phyloP scores from a whole-genome alignment of 2,113 vertebrate genomes.

The Bettongia penicillata region DNA sequence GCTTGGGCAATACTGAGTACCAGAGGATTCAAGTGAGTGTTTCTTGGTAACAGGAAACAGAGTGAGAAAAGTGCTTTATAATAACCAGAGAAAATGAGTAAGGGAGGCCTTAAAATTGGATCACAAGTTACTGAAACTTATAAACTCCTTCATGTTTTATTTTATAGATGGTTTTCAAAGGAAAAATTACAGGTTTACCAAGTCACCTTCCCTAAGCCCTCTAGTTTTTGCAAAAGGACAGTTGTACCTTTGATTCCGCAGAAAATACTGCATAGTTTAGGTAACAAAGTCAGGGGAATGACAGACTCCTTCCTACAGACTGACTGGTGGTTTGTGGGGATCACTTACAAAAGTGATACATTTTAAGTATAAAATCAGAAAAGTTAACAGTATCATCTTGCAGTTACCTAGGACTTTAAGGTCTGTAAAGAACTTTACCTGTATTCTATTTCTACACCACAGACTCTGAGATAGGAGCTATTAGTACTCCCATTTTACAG shows the following conservation, averaged over 20 bases:
- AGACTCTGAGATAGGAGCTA: background rate
- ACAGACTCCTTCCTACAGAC: background rate
- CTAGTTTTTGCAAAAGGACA: background rate
- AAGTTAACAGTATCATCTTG: background rate
- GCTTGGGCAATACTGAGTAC: slow-evolving; percentile 22
- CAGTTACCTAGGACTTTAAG: background rate
- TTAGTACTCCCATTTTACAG: background rate
- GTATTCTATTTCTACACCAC: background rate
- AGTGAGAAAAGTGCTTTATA: slow-evolving; percentile 41
- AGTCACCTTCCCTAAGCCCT: too few relatives aligned
- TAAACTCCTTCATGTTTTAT: slow-evolving; percentile 24
- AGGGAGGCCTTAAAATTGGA: slow-evolving; percentile 26
- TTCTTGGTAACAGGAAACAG: slow-evolving; percentile 31
- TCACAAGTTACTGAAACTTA: slow-evolving; percentile 4
- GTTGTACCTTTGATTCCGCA: background rate
- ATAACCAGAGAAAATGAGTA: slow-evolving; percentile 24
- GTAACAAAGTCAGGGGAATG: background rate
- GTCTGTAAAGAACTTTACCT: background rate
- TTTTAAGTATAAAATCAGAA: background rate
- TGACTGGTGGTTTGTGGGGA: background rate
- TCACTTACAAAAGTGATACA: background rate
- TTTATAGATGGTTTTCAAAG: background rate
- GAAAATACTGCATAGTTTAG: background rate
- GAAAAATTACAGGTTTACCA: background rate
- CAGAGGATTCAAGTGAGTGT: slow-evolving; percentile 7